Conservation (phyloP, 2,113 vertebrate genomes). For the Picathartes gymnocephalus region DNA sequence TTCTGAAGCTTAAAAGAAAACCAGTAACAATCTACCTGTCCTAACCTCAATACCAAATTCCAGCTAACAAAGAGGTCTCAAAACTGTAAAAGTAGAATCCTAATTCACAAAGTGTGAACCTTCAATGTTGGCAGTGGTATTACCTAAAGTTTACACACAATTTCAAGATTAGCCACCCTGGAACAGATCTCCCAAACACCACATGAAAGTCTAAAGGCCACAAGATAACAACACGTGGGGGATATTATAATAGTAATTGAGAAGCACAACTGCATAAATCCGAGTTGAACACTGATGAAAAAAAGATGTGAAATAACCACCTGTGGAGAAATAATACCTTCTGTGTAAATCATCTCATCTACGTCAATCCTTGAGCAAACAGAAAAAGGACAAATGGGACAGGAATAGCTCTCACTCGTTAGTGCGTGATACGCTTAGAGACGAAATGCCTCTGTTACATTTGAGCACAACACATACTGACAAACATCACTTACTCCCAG, state of each 20-base stretch:
- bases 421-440: accelerated
- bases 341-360: background rate
- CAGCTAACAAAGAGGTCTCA: background rate
- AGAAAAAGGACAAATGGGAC: background rate
- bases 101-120: background rate
- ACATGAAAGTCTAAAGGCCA: background rate
- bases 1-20: background rate
- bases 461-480: background rate
- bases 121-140: background rate
- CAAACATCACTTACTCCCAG: background rate
- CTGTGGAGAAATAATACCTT: background rate
- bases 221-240: background rate
- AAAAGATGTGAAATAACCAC: background rate
- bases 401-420: background rate
- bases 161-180: background rate
- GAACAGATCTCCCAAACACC: background rate
- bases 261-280: background rate
- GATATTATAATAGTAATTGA: background rate
- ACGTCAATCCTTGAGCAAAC: background rate
- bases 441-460: background rate
- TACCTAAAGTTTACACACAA: background rate
- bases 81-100: background rate
- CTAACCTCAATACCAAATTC: background rate
- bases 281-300: background rate
- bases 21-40: background rate